phyloP scores from a whole-genome alignment of 2,888 invertebrate genomes.

The Nephrotoma flavescens region DNA sequence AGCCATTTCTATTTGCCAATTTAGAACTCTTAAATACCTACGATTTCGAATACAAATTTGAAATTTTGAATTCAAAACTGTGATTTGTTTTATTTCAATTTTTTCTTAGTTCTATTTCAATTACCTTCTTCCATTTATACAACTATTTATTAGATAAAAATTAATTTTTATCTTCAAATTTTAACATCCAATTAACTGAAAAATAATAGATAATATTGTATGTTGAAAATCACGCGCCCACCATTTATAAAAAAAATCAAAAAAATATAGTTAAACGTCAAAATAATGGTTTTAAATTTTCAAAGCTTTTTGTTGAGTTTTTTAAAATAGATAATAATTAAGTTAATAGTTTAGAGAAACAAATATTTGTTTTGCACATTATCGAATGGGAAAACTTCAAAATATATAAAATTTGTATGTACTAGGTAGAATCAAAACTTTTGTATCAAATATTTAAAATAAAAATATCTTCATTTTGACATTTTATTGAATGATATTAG shows the following conservation, averaged over 20 bases:
- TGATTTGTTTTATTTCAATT: neutral
- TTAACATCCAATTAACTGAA: neutral
- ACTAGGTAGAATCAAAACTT: neutral
- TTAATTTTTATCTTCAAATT: neutral
- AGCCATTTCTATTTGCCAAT: neutral
- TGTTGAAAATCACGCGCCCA: constrained; percentile 3
- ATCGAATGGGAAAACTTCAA: neutral
- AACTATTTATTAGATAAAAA: neutral
- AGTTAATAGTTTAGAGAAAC: neutral
- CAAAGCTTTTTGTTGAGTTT: neutral
- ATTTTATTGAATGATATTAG: neutral
- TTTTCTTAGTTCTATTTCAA: neutral
- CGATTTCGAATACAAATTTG: neutral
- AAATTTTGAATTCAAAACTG: neutral
- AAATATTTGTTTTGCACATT: neutral
- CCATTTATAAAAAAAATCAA: constrained; percentile 3
- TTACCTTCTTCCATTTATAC: neutral
- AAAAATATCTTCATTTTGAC: neutral
- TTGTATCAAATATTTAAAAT: neutral
- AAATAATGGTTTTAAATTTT: neutral
- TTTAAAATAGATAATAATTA: neutral
- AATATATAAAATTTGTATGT: neutral
- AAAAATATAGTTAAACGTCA: neutral
- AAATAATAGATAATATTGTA: neutral
- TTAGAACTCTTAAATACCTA: neutral